Base-by-base conservation (phyloP, 1,140 invertebrate species). In the Drosophila neocordata region DNA sequence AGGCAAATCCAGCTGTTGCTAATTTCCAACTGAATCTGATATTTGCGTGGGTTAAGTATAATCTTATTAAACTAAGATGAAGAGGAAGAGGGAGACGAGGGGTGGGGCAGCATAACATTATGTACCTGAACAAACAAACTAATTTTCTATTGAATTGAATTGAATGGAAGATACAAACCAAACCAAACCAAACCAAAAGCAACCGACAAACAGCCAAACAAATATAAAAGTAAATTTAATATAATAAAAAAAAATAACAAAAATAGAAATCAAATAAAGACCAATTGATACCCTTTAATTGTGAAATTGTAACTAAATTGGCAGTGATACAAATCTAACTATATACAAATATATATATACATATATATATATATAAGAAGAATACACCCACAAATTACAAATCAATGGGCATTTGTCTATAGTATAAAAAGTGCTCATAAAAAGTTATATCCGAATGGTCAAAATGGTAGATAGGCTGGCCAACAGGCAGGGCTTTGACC, bases 131-230 rank as follows among this genome's bases (percentile, higher is more conserved):
- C 72, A 76, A 76, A 70, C 55, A 76, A 77, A 61, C 73, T 76
- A 65, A 77, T 77, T 77, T 77, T 77, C 73, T 61, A 75, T 76
- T 64, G 59, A 69, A 56, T 64, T 34, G 13, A 48, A 48, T 18
- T 48, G 41, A 44, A 48, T 18, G 9, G 41, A 44, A 44, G 13
- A 13, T 18, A 44, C 51, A 13, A 27, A 37, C 51, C n/a, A n/a
- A n/a, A n/a, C n/a, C n/a, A n/a, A n/a, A n/a, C n/a, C n/a, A 64
- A 44, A 31, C 22, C 15, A 44, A 27, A n/a, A 20, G 11, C 11
- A 2, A 24, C 12, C 22, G 12, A 8, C 6, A 6, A 9, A 31
- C 2, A 4, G 4, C 11, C 8, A n/a, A 1, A 9, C 18, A 2
- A 59, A 22, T 35, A 20, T 38, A 38, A 20, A 24, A 22, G 15